These are phyloP conservation scores for Clarias gariepinus DNA, from an alignment of 2,113 vertebrate species.

Conservation along the genomic window DNA sequence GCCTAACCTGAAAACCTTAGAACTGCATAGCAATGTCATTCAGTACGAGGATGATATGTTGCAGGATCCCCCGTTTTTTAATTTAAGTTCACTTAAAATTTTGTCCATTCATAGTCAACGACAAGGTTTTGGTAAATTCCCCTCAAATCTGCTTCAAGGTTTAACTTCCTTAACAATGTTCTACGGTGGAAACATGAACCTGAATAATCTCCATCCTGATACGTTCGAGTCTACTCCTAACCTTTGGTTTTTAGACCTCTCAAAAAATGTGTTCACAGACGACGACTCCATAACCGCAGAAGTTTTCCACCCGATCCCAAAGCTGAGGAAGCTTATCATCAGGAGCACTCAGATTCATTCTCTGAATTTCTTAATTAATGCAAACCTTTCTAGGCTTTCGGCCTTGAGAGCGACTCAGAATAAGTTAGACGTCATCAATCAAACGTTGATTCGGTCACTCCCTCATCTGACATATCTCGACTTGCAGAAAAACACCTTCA, in stretches of 20 bases:
- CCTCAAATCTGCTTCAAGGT: conserved; percentile 69
- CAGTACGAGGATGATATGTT: conserved; percentile 33
- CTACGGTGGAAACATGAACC: conserved; percentile 51
- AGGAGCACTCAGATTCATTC: conserved; percentile 57
- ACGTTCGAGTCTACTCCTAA: conserved; percentile 63
- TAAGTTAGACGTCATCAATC: conserved; percentile 53
- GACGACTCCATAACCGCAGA: conserved; percentile 45
- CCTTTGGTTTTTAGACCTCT: conserved; percentile 65
- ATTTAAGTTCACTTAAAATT: conserved; percentile 58
- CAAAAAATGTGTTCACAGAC: conserved; percentile 60
- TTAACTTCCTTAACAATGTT: conserved; percentile 65
- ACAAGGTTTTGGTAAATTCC: conserved; percentile 49
- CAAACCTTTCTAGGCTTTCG: conserved; percentile 62
- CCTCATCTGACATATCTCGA: conserved; percentile 67
- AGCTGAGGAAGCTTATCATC: conserved; percentile 66
- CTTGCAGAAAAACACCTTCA: conserved; percentile 66
- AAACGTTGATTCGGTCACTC: conserved; percentile 52
- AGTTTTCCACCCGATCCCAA: conserved; percentile 61
- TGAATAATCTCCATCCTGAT: conserved; percentile 54
- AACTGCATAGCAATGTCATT: conserved; percentile 66
- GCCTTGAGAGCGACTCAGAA: conserved; percentile 65
- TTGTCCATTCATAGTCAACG: conserved; percentile 61
- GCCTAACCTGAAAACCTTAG: conserved; percentile 58
- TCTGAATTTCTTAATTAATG: conserved; percentile 63
- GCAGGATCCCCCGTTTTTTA: conserved; percentile 58